phyloP scores from a whole-genome alignment of 2,113 vertebrate genomes.

The Mobula hypostoma region DNA sequence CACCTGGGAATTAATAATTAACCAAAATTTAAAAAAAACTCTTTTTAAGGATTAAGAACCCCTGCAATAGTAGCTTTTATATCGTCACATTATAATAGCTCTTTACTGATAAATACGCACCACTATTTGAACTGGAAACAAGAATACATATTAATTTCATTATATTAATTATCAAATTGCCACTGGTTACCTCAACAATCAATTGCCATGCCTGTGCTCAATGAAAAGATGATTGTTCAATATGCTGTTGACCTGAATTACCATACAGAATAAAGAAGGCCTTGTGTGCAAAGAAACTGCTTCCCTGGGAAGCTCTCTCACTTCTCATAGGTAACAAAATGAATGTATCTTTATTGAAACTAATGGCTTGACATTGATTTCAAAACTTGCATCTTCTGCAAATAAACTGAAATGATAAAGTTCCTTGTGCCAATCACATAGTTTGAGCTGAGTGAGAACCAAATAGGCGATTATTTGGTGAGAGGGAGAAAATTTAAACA shows the following conservation, averaged over 20 bases:
- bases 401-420: not conserved
- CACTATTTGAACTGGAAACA: not conserved
- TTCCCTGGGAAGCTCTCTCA: not conserved
- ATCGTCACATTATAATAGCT: not conserved
- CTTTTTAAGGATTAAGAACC: not conserved
- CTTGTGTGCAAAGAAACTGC: not conserved
- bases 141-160: not conserved
- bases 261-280: not conserved
- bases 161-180: not conserved
- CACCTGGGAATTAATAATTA: not conserved
- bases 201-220: not conserved
- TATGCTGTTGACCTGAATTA: not conserved
- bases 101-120: not conserved
- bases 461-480: not conserved
- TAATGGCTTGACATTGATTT: not conserved
- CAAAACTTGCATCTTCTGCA: not conserved
- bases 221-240: slow-evolving; percentile 30
- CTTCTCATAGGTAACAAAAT: slow-evolving; percentile 5
- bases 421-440: not conserved
- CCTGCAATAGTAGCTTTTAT: not conserved
- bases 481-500: too few species aligned
- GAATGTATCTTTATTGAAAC: not conserved
- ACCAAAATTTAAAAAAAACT: slow-evolving; percentile 5
- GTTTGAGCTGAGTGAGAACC: not conserved
- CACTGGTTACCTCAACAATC: not conserved